Percentiles rank a stretch among this genome's conserved stretches.
These are phyloP conservation scores for Alouatta palliata DNA, from an alignment of 2,113 vertebrate genomes.

Conservation along the genomic window DNA sequence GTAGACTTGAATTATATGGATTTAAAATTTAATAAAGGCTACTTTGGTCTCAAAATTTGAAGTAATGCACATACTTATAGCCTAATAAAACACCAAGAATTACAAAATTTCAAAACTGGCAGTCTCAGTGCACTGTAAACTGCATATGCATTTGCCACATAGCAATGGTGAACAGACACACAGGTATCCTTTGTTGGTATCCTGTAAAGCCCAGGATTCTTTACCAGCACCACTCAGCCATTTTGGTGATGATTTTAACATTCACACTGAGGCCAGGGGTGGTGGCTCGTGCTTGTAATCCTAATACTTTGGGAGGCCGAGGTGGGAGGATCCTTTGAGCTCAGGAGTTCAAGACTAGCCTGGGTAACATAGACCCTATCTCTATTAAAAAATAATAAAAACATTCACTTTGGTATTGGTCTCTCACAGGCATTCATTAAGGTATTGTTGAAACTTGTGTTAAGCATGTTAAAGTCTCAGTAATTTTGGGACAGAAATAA, in stretches of 20 bases:
- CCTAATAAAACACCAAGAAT: not conserved
- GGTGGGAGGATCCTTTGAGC: too few relatives aligned
- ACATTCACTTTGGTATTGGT: not conserved
- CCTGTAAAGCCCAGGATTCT: not conserved
- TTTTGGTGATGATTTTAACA: not conserved
- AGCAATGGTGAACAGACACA: not conserved
- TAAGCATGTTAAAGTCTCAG: not conserved
- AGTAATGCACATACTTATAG: not conserved
- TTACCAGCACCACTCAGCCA: not conserved
- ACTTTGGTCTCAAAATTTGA: constrained; percentile 40
- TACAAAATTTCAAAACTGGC: not conserved
- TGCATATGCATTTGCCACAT: not conserved
- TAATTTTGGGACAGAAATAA: constrained; percentile 19
- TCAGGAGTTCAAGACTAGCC: too few relatives aligned
- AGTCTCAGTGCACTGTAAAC: not conserved
- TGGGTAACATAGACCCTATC: too few relatives aligned
- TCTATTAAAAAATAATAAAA: not conserved
- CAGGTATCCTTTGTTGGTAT: not conserved
- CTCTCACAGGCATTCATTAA: not conserved
- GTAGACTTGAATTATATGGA: not conserved
- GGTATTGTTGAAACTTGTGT: not conserved
- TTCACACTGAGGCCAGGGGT: not conserved
- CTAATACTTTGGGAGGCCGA: too few relatives aligned
- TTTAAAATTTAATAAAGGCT: constrained; percentile 36
- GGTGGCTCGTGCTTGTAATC: too few relatives aligned